Evolutionary conservation across 1,140 invertebrate genomes (phyloP), one percentile per base, ranked within the genome.

Genomic region (Neodiprion fabricii): DNA sequence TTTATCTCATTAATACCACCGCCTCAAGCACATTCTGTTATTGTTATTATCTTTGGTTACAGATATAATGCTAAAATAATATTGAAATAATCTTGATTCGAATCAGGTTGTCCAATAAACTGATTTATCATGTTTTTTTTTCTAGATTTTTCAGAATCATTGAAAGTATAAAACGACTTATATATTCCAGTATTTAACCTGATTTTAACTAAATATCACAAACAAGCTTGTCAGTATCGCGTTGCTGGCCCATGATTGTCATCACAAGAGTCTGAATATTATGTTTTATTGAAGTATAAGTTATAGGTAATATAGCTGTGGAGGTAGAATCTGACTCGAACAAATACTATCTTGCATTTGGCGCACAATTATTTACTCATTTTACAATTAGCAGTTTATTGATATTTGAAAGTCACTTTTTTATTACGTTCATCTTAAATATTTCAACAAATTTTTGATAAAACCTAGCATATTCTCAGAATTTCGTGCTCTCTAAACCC

Each of bases 401-500:
- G 28, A 40, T 40, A 40, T 40, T 61, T 61, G 53, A 61, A 61
- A 2, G 53, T 61, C n/a, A 14, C 5, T 5, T 61, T 61, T 61
- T 61, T 61, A 40, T 40, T 40, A 40, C 28, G 28, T 40, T 40
- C 28, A 40, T 40, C 28, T 40, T 40, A 40, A 40, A 40, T 40
- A 40, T 40, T 40, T 40, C 28, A 40, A 40, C 1, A 40, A 40
- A 40, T 9, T 61, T 61, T 61, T 61, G 53, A 17, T 12, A 61
- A 61, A 40, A 40, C 53, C 5, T 61, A 9, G n/a, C 5, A 61
- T 61, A 61, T 12, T 14, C 53, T 12, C n/a, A 61, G 53, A 5
- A 61, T 61, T 61, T 61, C n/a, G 5, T 61, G 53, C 53, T 61
- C 53, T 61, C 53, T 61, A 61, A 61, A 61, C 53, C 11, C 53